Conservation (phyloP, 2,888 invertebrate genomes). For the Pharmacophagus antenor region DNA sequence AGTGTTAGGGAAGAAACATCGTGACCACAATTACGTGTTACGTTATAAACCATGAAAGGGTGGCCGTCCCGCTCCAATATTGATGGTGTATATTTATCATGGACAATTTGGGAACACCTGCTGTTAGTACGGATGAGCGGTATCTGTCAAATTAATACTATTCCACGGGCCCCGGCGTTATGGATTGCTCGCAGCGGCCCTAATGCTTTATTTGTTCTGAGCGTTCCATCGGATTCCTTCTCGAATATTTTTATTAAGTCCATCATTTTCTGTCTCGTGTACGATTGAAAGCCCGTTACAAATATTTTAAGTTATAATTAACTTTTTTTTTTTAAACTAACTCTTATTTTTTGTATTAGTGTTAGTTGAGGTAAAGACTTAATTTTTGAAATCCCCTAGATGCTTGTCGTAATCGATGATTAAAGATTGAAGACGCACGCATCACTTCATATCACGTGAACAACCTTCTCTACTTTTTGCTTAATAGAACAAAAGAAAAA, state of each 20-base stretch:
- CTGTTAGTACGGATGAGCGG: constrained; percentile 63
- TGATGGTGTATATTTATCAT: constrained; percentile 75
- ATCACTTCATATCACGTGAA: too few relatives aligned
- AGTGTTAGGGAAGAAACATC: constrained; percentile 37
- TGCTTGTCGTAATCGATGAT: too few relatives aligned
- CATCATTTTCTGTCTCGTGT: constrained; percentile 34
- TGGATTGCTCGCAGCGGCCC: constrained; percentile 46
- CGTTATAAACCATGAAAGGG: constrained; percentile 56
- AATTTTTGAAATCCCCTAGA: too few relatives aligned
- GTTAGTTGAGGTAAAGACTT: too few relatives aligned
- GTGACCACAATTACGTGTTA: constrained; percentile 62
- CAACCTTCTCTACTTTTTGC: too few relatives aligned
- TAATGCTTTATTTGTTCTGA: constrained; percentile 55
- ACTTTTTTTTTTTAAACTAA: not conserved
- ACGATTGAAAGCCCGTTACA: constrained; percentile 19
- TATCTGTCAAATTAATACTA: constrained; percentile 68
- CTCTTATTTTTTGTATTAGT: not conserved
- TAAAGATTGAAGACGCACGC: too few relatives aligned
- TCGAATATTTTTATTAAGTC: constrained; percentile 39
- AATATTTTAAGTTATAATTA: not conserved
- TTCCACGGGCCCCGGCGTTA: constrained; percentile 37
- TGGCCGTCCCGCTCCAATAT: constrained; percentile 54
- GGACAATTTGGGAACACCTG: constrained; percentile 74
- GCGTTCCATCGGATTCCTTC: constrained; percentile 42
- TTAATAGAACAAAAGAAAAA: too few relatives aligned